Evolutionary conservation across 2,797 vertebrate genomes (phyloP).

Genomic region (Thamnophis elegans): DNA sequence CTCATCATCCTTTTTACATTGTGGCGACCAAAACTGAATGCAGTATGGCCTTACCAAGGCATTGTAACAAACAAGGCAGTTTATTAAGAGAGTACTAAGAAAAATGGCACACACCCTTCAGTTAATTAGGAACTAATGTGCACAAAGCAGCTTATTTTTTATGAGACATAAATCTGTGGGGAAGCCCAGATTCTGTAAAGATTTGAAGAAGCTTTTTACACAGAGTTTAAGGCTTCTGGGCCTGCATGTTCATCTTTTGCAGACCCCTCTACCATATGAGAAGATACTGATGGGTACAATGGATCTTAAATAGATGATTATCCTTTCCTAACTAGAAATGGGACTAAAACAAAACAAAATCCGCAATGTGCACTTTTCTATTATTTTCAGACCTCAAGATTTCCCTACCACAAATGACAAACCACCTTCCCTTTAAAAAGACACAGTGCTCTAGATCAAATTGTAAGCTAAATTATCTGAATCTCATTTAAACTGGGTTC

Average conservation of each 20-base stretch:
- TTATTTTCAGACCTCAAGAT: constrained; percentile 27
- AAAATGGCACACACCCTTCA: neutral
- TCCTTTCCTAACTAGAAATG: neutral
- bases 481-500: neutral
- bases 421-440: neutral
- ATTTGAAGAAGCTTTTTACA: neutral
- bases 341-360: constrained; percentile 35
- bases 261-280: neutral
- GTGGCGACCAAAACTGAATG: too few species aligned
- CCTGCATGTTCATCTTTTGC: neutral
- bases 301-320: neutral
- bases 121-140: neutral
- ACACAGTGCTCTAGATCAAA: neutral
- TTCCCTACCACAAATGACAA: constrained; percentile 17
- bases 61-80: too few species aligned
- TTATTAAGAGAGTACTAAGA: neutral
- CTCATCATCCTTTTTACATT: too few species aligned
- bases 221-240: too few species aligned
- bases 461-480: neutral
- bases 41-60: too few species aligned
- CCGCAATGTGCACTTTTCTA: constrained; percentile 12
- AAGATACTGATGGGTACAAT: neutral
- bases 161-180: too few species aligned
- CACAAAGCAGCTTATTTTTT: neutral
- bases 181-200: neutral